Evolutionary conservation across 1,140 invertebrate genomes (phyloP), one percentile per base, ranked within the genome.

Genomic region (Himalopsyche phryganea): DNA sequence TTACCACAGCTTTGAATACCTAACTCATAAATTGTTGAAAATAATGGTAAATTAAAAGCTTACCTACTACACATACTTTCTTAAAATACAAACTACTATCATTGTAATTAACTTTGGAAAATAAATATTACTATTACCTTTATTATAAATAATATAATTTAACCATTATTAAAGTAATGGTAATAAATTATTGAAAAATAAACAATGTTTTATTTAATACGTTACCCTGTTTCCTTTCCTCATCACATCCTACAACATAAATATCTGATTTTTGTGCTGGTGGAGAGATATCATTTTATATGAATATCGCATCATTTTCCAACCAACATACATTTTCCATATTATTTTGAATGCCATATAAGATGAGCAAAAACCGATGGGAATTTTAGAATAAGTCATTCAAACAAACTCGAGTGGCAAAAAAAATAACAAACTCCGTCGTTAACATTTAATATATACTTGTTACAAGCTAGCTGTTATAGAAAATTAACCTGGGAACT

Each of bases 141-240:
- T 64, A 64, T 61, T 56, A 61, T 61, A 56, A 50, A 59, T 56
- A 38, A 64, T 60, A 60, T 60, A 58, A 64, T 60, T 64, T 60
- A 36, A 51, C 61, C 61, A 64, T 60, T 62, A 55, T 53, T 36
- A 50, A 52, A 42, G 50, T 42, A 60, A 60, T 64, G 61, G 61
- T 28, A 64, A 64, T 64, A 64, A 64, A 64, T 64, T 64, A 60
- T 63, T 50, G 35, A 63, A 60, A 64, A 60, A 57, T 48, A 58
- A 17, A 45, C n/a, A 50, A 55, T 52, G 19, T 62, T 62, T 62
- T 48, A 47, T 54, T 61, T 9, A n/a, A 13, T 19, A 41, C n/a
- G 0, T 28, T 14, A 42, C 13, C 36, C 19, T 5, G 6, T 13
- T 51, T 28, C 50, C 11, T 11, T 28, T n/a, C 4, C 10, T 6